Evolutionary conservation across 2,113 vertebrate species (phyloP).

Genomic region (Platanista minor): DNA sequence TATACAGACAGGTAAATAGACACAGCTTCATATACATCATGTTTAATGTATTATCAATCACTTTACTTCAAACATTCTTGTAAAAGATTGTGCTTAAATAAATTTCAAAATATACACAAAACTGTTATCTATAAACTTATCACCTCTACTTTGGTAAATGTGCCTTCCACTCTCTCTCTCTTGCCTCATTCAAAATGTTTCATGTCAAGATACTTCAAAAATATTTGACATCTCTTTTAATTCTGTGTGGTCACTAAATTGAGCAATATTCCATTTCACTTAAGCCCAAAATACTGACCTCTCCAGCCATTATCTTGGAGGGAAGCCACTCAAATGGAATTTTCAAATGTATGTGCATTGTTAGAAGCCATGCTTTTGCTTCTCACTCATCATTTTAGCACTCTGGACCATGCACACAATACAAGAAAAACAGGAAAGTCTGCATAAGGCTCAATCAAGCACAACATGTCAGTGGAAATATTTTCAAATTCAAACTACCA

Average conservation of each 20-base stretch:
- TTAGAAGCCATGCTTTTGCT: neutral
- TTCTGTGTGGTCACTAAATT: neutral
- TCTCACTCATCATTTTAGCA: neutral
- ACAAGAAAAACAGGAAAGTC: neutral
- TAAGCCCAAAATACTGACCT: neutral
- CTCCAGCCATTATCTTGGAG: neutral
- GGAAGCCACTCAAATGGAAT: neutral
- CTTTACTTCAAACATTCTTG: neutral
- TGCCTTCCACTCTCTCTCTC: neutral
- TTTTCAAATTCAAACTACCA: neutral
- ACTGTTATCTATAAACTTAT: neutral
- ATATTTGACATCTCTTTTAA: constrained; percentile 28
- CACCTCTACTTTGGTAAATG: neutral
- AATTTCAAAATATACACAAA: neutral
- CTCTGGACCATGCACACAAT: neutral
- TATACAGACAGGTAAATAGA: neutral
- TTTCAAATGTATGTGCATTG: neutral
- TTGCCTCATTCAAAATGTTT: neutral
- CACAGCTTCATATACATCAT: neutral
- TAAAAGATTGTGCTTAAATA: neutral
- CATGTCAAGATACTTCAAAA: neutral
- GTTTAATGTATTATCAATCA: neutral
- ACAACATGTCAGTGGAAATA: neutral
- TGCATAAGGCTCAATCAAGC: neutral
- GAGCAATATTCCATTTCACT: neutral